Conservation (phyloP, 1,140 invertebrate species). For the Cotesia chilonis region DNA sequence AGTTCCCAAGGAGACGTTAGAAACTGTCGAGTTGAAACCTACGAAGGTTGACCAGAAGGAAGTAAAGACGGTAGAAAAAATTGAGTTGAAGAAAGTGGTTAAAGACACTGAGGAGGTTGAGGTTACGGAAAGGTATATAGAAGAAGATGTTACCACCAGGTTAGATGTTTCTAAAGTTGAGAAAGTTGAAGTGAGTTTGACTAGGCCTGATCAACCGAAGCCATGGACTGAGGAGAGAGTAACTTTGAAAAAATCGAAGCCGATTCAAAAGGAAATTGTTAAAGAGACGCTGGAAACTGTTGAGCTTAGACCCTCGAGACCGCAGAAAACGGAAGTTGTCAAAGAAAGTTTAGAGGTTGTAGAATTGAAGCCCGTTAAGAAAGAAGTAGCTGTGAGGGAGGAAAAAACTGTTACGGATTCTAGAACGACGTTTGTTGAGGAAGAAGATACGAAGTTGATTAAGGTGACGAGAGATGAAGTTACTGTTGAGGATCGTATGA, state of each 20-base stretch:
- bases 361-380: constrained; percentile 51
- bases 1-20: constrained; percentile 16
- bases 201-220: constrained; percentile 56
- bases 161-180: constrained; percentile 35
- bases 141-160: constrained; percentile 43
- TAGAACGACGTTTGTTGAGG: constrained; percentile 40
- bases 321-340: constrained; percentile 47
- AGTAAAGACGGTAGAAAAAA: constrained; percentile 35
- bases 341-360: constrained; percentile 60
- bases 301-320: constrained; percentile 67
- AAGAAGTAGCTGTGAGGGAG: constrained; percentile 57
- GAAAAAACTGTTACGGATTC: constrained; percentile 36
- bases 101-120: constrained; percentile 3
- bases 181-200: constrained; percentile 38
- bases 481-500: constrained; percentile 42
- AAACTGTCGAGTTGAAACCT: constrained; percentile 65
- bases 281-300: constrained; percentile 53
- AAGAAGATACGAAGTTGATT: constrained; percentile 28
- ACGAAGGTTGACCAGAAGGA: constrained; percentile 57
- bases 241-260: constrained; percentile 51
- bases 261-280: constrained; percentile 53
- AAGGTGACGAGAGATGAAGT: constrained; percentile 39
- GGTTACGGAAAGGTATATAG: constrained; percentile 35
- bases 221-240: constrained; percentile 67
- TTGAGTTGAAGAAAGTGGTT: constrained; percentile 6